These are phyloP conservation scores for Ferdinandea cuprea DNA, from an alignment of 2,888 invertebrate species.

Conservation along the genomic window DNA sequence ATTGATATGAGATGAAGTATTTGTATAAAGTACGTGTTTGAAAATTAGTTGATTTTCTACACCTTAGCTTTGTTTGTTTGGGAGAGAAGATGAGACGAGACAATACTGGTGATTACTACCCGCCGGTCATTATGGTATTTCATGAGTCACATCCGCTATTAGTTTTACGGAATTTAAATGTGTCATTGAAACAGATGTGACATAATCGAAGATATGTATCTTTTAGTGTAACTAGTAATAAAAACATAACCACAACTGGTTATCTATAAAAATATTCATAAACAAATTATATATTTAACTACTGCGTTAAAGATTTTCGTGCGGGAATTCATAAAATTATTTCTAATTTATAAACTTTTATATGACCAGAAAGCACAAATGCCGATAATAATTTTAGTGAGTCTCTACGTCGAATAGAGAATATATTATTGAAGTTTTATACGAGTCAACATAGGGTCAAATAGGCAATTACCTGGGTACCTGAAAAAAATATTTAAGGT, in stretches of 20 bases:
- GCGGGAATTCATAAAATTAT: no score
- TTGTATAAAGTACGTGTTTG: slow-evolving; percentile 6
- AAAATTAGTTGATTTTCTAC: slow-evolving; percentile 33
- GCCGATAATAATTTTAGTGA: no score
- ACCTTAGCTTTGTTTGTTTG: slow-evolving; percentile 33
- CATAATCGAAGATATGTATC: slow-evolving; percentile 4
- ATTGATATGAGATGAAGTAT: slow-evolving; percentile 38
- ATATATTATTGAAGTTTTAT: no score
- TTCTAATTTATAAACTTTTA: no score
- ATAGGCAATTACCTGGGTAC: no score
- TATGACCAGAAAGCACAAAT: no score
- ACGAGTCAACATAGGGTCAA: no score
- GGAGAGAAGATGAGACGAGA: neutral
- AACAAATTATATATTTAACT: slow-evolving; percentile 9
- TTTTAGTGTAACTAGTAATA: neutral
- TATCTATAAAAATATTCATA: slow-evolving; percentile 12
- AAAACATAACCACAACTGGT: neutral
- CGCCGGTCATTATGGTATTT: neutral
- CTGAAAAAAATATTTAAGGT: no score
- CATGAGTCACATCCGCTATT: slow-evolving; percentile 41
- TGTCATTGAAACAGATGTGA: slow-evolving; percentile 33
- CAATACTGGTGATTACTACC: neutral
- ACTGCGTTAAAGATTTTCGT: no score
- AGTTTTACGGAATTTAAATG: slow-evolving; percentile 18
- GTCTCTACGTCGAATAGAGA: no score